These are phyloP conservation scores for Actinia tenebrosa DNA, from an alignment of 64 coral and sea anemone species.

Conservation along the genomic window DNA sequence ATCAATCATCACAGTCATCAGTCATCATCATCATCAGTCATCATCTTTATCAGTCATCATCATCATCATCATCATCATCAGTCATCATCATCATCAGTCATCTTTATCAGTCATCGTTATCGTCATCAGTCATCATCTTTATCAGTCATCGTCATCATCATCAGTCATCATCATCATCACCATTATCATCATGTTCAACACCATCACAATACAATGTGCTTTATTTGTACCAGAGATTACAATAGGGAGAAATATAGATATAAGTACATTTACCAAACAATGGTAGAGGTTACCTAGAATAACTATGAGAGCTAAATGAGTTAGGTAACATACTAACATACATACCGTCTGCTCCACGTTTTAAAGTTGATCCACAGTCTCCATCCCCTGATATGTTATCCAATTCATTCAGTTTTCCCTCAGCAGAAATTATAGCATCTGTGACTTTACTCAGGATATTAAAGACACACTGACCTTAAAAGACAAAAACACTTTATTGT, in stretches of 20 bases:
- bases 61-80: too few relatives aligned
- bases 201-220: background rate
- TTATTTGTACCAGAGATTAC: too few relatives aligned
- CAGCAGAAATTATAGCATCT: slow-evolving; percentile 42
- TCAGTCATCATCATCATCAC: background rate
- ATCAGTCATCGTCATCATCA: too few relatives aligned
- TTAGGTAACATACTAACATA: background rate
- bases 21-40: background rate
- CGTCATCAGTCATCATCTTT: too few relatives aligned
- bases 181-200: background rate
- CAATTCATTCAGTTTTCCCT: slow-evolving; percentile 70
- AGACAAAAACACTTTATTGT: background rate
- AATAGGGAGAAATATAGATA: too few relatives aligned
- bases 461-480: slow-evolving; percentile 52
- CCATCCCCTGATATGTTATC: slow-evolving; percentile 88
- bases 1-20: too few relatives aligned
- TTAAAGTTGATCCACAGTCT: slow-evolving; percentile 84
- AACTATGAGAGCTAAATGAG: too few relatives aligned
- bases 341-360: slow-evolving; percentile 73
- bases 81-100: too few relatives aligned
- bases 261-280: too few relatives aligned
- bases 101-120: too few relatives aligned
- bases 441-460: slow-evolving; percentile 31
- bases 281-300: too few relatives aligned
- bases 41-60: too few relatives aligned